Percentiles rank a stretch among this genome's conserved stretches.
Evolutionary conservation across 2,888 invertebrate genomes (phyloP).

Genomic region (Catocala nupta): DNA sequence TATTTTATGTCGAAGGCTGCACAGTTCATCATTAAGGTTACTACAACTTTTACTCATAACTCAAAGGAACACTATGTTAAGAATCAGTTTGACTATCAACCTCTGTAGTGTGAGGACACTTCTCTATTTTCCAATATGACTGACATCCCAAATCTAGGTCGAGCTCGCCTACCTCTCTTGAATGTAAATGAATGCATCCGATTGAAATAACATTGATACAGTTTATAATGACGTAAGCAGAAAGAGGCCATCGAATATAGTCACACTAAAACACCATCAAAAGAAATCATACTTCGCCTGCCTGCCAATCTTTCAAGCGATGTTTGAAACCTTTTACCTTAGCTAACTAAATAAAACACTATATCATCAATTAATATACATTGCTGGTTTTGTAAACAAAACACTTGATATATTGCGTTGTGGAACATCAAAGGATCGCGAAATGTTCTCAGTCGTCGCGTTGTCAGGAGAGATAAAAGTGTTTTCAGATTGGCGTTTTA

Average conservation of each 20-base stretch:
- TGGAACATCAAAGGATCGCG: conserved; percentile 57
- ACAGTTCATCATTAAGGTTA: too few relatives aligned
- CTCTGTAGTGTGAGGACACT: too few relatives aligned
- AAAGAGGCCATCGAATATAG: conserved; percentile 8
- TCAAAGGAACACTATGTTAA: too few relatives aligned
- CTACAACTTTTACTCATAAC: too few relatives aligned
- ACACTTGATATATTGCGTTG: conserved; percentile 46
- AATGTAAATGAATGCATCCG: background rate
- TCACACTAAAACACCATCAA: conserved; percentile 19
- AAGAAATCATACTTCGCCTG: conserved; percentile 22
- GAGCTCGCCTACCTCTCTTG: background rate
- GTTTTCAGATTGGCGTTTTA: conserved; percentile 11
- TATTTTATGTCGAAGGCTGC: too few relatives aligned
- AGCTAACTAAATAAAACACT: conserved; percentile 49
- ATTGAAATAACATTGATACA: background rate
- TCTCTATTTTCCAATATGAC: too few relatives aligned
- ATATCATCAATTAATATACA: conserved; percentile 55
- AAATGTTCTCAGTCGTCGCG: conserved; percentile 59
- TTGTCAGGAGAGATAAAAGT: conserved; percentile 19
- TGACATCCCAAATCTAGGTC: too few relatives aligned
- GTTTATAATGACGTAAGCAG: conserved; percentile 7
- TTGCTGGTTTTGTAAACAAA: conserved; percentile 54
- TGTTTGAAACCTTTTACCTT: conserved; percentile 46
- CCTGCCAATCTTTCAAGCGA: conserved; percentile 42
- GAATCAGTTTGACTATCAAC: too few relatives aligned